Conservation (phyloP, 1,140 invertebrate genomes). For the Drosophila saltans region DNA sequence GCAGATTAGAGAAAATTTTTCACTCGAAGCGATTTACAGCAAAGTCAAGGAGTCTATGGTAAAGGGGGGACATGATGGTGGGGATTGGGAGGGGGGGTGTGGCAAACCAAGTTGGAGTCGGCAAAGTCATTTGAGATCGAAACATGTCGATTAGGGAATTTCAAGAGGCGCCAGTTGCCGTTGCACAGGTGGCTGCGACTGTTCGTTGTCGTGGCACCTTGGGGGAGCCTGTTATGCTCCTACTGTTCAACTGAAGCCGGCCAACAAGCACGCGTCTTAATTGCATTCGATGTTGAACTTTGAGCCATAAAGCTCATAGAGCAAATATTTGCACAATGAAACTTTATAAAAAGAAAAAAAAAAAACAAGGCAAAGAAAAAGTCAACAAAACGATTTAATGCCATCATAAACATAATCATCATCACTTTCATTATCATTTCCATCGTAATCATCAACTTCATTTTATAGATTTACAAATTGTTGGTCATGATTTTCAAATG, state of each 20-base stretch:
- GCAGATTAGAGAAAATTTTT: conserved; percentile 81
- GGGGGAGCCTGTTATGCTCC: conserved; percentile 46
- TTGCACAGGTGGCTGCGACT: conserved; percentile 68
- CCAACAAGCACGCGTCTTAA: conserved; percentile 80
- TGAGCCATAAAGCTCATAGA: conserved; percentile 61
- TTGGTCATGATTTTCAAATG: neutral
- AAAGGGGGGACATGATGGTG: no score
- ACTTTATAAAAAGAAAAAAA: conserved; percentile 32
- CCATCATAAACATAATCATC: conserved; percentile 6
- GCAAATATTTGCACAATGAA: conserved; percentile 64
- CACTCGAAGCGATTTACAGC: conserved; percentile 47
- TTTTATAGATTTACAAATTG: no score
- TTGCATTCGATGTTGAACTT: conserved; percentile 82
- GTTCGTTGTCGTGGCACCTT: conserved; percentile 54
- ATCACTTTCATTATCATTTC: neutral
- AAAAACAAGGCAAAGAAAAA: conserved; percentile 11
- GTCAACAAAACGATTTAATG: conserved; percentile 9
- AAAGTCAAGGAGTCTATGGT: neutral
- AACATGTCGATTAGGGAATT: conserved; percentile 82
- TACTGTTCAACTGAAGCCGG: conserved; percentile 27
- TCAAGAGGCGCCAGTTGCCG: conserved; percentile 78
- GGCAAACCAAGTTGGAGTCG: conserved; percentile 28
- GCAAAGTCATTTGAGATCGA: conserved; percentile 78
- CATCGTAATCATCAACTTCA: no score
- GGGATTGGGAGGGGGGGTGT: neutral